Evolutionary conservation across 2,797 vertebrate genomes (phyloP), one percentile per base, ranked within the genome.

Genomic region (Gambelia wislizenii): DNA sequence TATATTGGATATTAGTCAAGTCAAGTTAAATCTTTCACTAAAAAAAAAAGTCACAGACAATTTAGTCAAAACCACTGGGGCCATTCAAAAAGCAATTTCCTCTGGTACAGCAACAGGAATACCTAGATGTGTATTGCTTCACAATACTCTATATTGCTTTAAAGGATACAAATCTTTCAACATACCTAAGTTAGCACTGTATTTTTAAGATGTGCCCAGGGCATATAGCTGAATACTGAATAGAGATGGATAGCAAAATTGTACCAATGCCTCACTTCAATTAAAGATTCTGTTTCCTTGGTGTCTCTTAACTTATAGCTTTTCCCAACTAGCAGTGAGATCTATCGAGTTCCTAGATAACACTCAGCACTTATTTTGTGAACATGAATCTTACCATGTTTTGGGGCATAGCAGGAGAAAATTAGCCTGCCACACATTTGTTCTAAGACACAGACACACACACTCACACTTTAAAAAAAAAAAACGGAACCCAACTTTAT

Each of bases 211-310:
- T 33, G 4, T 67, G 72, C 87, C 83, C 67, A 69, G 70, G 78
- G 86, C 59, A 59, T 3, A 10, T 13, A 30, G 36, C 14, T 44
- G 54, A 78, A 86, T 16, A 61, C 59, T 0, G 1, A 33, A 83
- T 6, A 2, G 2, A 8, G 70, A 18, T 3, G 0, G 47, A 44
- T 33, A 0, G 0, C 70, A 0, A 3, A 81, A 0, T 61, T 20
- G 0, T 2, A 61, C n/a, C 5, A 83, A 83, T 79, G 36, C 30
- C 36, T 84, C 47, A 52, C 25, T 47, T 44, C 85, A 67, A n/a
- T 8, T 6, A 4, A 0, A 0, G 12, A 54, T 27, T 52, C 61
- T 56, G 0, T 84, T 12, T 84, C 67, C 30, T 22, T 54, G 44
- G 10, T 47, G 16, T 0, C 0, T 52, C 0, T 1, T 20, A 82